Evolutionary conservation across 2,888 invertebrate species (phyloP), one percentile per base, ranked within the genome.

Genomic region (Andrena marginata): DNA sequence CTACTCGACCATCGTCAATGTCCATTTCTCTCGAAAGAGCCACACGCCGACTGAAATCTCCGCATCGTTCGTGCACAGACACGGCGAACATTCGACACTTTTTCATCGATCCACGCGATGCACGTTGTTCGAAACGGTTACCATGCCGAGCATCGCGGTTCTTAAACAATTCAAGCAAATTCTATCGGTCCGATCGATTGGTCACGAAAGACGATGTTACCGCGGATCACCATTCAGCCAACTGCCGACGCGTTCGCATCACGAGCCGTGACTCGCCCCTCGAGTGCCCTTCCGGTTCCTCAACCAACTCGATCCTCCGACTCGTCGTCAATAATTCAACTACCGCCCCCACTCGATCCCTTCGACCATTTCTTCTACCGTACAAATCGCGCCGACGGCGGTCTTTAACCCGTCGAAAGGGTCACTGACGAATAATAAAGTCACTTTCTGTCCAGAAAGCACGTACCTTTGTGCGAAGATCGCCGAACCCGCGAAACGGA

Each of bases 161-260:
- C 48, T 74, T 87, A 82, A 87, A 87, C 80, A 87, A 87, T 87
- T 85, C 74, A 87, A 78, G 75, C 78, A 80, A 81, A 85, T 76
- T 71, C 56, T 73, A 67, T 75, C 77, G 35, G 42, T 70, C 69
- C 7, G 48, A 83, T 80, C 80, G 84, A 80, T 83, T 16, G 56
- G 33, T 59, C 59, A 67, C 49, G 35, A 59, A 26, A 31, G 69
- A 13, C 65, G 20, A 35, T 51, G 62, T 49, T 23, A 7, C 2
- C 16, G n/a, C 26, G 35, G 60, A 64, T 67, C 60, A 76, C 42
- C 23, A 10, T 42, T 62, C 29, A 16, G 26, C 29, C 8, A n/a
- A 74, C 4, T 13, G 8, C 26, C 35, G 20, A 56, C 35, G 6
- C 29, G 35, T 6, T 13, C n/a, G 8, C 35, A 54, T 13, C 31